Evolutionary conservation across 1,140 invertebrate species (phyloP), one percentile per base, ranked within the genome.

Genomic region (Cyphomyrmex costatus): DNA sequence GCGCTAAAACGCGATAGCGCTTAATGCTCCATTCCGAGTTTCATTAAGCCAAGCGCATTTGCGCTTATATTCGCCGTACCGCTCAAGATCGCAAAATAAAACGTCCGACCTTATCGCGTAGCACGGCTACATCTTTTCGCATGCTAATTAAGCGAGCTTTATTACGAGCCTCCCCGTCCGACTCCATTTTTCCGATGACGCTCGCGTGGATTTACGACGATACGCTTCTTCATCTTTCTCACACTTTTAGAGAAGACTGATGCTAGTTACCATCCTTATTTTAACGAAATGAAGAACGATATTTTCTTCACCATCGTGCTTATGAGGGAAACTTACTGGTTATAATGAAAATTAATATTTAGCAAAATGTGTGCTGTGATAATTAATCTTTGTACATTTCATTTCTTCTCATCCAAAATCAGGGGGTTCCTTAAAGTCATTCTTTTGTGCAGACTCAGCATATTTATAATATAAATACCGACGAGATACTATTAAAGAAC

Each of bases 71-170:
- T 66, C 79, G 66, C 30, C 46, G 46, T 79, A 42, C 61, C 60
- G 10, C 21, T 53, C 53, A 7, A 60, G 53, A 74, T 83, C 56
- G 79, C 79, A 74, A 83, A 83, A 74, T 83, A 74, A 83, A 83
- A 83, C 68, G 68, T 56, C 24, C 68, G 68, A 27, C 53, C 70
- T 83, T 83, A 83, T 83, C 79, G 68, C 53, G 51, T 19, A 46
- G 53, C 53, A 21, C 65, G 79, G 53, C 36, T 53, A 60, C 79
- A 83, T 83, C 79, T 83, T 83, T 83, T 83, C 79, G 79, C 53
- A 74, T 83, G 79, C 24, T 83, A 83, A 83, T 83, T 83, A 83
- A 83, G 79, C 53, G 79, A 74, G 68, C 68, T 83, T 83, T 83
- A 83, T 83, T 83, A 73, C 79, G 33, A 36, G 42, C 36, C 68